Conservation (phyloP, 2,888 invertebrate genomes). For the Ennomos erosarius region DNA sequence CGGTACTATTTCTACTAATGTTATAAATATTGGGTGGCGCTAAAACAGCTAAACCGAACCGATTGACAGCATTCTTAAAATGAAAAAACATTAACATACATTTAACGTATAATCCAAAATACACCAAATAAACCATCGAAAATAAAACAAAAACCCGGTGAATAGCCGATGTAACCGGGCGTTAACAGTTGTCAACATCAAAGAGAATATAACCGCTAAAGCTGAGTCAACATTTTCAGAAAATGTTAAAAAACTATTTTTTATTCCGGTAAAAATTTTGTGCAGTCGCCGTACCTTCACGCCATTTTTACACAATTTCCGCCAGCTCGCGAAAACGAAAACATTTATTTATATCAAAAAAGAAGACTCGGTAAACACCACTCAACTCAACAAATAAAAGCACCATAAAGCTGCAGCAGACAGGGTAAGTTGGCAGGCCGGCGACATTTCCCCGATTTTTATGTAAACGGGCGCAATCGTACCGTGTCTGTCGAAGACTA, state of each 20-base stretch:
- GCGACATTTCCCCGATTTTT: constrained; percentile 39
- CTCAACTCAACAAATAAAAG: constrained; percentile 2
- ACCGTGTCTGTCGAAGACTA: constrained; percentile 39
- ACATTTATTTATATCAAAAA: constrained; percentile 16
- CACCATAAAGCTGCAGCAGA: constrained; percentile 18
- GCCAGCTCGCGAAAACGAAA: neutral
- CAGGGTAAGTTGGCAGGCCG: constrained; percentile 15
- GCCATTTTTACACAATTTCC: too few relatives aligned
- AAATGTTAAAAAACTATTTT: neutral
- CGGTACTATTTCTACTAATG: too few relatives aligned
- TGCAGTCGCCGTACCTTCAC: neutral
- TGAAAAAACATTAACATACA: too few relatives aligned
- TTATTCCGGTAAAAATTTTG: neutral
- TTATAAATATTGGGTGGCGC: too few relatives aligned
- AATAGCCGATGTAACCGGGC: too few relatives aligned
- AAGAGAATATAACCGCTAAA: too few relatives aligned
- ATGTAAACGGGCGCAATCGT: constrained; percentile 44
- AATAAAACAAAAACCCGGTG: too few relatives aligned
- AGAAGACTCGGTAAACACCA: constrained; percentile 20
- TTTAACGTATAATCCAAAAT: too few relatives aligned
- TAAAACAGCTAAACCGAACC: too few relatives aligned
- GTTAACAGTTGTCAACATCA: too few relatives aligned
- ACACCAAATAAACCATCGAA: too few relatives aligned
- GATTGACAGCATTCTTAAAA: too few relatives aligned
- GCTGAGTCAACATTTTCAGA: neutral